Evolutionary conservation across 2,888 invertebrate species (phyloP).

Genomic region (Theodoxus fluviatilis): DNA sequence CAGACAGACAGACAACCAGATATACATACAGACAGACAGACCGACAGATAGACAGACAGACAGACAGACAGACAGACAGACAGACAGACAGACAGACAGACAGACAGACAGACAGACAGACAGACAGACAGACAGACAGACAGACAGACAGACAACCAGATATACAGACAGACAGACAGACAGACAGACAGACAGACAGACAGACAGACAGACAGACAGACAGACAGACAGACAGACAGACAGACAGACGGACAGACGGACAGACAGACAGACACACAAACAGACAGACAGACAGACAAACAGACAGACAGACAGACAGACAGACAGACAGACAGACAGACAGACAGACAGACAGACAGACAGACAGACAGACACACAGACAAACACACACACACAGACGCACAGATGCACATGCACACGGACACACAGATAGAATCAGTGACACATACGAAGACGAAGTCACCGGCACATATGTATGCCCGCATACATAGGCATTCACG

Average conservation of each 20-base stretch:
- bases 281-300: constrained; percentile 18
- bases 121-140: neutral
- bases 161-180: constrained; percentile 2
- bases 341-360: constrained; percentile 4
- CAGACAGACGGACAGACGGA: constrained; percentile 11
- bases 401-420: neutral
- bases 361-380: constrained; percentile 17
- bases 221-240: constrained; percentile 16
- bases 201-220: constrained; percentile 15
- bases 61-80: no score
- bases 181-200: constrained; percentile 11
- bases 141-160: neutral
- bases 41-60: no score
- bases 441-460: constrained; percentile 24
- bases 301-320: constrained; percentile 11
- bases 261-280: constrained; percentile 19
- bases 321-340: constrained; percentile 11
- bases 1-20: no score
- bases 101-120: neutral
- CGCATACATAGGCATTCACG: constrained; percentile 10
- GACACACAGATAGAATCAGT: neutral
- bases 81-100: constrained; percentile 21
- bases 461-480: constrained; percentile 25
- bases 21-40: no score
- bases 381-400: neutral